phyloP scores from a whole-genome alignment of 2,113 vertebrate genomes.

The Pycnonotus jocosus region DNA sequence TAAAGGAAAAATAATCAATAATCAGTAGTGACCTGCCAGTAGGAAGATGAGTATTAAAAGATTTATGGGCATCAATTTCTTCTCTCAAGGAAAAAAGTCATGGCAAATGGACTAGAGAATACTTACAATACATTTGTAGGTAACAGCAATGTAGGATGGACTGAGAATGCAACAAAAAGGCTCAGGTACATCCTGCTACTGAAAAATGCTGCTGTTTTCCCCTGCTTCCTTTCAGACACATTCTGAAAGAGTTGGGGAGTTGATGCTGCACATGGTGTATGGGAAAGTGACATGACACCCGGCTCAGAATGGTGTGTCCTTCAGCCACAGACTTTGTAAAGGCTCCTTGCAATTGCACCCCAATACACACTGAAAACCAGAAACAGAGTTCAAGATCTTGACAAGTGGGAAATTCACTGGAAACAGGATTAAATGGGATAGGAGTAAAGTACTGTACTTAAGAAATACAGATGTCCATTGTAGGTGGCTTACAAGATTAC shows the following conservation, averaged over 20 bases:
- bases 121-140: not conserved
- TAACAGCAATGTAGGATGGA: not conserved
- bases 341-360: not conserved
- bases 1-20: not conserved
- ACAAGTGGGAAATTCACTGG: not conserved
- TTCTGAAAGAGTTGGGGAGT: not conserved
- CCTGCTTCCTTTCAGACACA: not conserved
- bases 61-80: not conserved
- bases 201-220: not conserved
- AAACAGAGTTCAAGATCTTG: not conserved
- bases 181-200: not conserved
- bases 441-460: not conserved
- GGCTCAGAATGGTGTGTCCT: not conserved
- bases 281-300: not conserved
- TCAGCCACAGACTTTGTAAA: not conserved
- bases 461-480: not conserved
- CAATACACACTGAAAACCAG: not conserved
- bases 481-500: not conserved
- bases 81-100: not conserved
- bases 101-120: not conserved
- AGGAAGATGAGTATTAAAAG: not conserved
- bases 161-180: not conserved
- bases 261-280: not conserved
- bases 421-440: not conserved
- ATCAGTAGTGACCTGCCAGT: not conserved